Conservation (phyloP, 2,113 vertebrate species). For the Sebastes fasciatus region DNA sequence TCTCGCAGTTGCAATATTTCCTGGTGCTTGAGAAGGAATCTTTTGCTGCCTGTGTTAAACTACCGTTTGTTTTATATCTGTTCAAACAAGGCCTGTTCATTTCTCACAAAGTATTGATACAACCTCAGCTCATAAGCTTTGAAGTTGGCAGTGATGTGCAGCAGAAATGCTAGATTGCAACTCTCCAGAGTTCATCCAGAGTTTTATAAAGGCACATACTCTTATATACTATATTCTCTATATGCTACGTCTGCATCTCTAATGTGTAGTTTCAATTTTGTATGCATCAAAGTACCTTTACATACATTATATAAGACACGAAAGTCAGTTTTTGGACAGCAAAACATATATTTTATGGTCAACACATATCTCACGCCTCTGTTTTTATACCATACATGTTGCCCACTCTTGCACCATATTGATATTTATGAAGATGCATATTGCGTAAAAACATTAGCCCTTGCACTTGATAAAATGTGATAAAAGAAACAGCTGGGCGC, state of each 20-base stretch:
- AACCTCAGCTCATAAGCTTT: neutral
- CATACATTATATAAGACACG: neutral
- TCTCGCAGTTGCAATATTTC: neutral
- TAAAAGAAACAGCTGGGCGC: slow-evolving; percentile 9
- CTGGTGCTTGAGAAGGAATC: neutral
- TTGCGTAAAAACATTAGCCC: neutral
- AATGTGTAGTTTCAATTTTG: neutral
- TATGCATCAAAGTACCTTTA: neutral
- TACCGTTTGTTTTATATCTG: neutral
- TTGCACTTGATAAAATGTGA: neutral
- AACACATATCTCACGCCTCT: neutral
- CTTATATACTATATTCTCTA: neutral
- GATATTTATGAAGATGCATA: neutral
- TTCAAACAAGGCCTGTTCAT: neutral
- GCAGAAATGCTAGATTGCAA: neutral
- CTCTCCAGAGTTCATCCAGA: neutral
- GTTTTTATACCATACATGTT: neutral
- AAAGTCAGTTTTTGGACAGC: neutral
- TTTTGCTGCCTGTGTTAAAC: neutral
- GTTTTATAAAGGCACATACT: neutral
- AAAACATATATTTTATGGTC: neutral
- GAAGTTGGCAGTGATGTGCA: neutral
- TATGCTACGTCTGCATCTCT: neutral
- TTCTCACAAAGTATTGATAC: neutral
- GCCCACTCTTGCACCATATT: neutral